phyloP scores from a whole-genome alignment of 2,888 invertebrate species.

The Amaurobius ferox region DNA sequence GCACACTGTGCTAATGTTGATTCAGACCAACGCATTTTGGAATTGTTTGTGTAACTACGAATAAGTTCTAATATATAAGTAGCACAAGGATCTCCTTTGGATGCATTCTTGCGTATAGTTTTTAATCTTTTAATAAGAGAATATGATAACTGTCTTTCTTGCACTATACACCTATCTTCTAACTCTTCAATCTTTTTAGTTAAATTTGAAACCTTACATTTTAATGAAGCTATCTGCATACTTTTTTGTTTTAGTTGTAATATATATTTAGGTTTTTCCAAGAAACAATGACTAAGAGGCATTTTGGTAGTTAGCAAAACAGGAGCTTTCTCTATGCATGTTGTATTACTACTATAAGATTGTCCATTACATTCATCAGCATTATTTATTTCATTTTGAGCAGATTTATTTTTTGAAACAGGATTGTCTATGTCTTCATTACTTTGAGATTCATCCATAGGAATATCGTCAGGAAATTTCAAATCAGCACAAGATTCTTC shows the following conservation, averaged over 20 bases:
- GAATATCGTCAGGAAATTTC: constrained; percentile 15
- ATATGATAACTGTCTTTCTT: constrained; percentile 61
- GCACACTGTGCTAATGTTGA: constrained; percentile 61
- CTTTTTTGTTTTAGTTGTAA: constrained; percentile 43
- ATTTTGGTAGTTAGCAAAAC: constrained; percentile 51
- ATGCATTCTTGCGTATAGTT: constrained; percentile 55
- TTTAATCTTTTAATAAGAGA: constrained; percentile 53
- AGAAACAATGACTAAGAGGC: constrained; percentile 39
- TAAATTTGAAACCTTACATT: constrained; percentile 29
- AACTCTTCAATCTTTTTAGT: constrained; percentile 62
- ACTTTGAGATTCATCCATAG: not conserved
- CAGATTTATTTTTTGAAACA: not conserved
- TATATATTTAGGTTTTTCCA: constrained; percentile 49
- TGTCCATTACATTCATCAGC: too few species aligned
- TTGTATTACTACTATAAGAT: not conserved
- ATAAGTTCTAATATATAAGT: constrained; percentile 63
- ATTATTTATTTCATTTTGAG: not conserved
- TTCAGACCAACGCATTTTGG: constrained; percentile 64
- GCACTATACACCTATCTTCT: constrained; percentile 53
- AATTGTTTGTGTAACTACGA: constrained; percentile 46
- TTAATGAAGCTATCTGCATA: constrained; percentile 36
- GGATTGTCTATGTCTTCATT: not conserved
- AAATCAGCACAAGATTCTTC: constrained; percentile 36
- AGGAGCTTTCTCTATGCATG: constrained; percentile 44
- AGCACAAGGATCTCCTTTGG: constrained; percentile 55